Evolutionary conservation across 2,113 vertebrate species (phyloP).

Genomic region (Sphaerodactylus townsendi): DNA sequence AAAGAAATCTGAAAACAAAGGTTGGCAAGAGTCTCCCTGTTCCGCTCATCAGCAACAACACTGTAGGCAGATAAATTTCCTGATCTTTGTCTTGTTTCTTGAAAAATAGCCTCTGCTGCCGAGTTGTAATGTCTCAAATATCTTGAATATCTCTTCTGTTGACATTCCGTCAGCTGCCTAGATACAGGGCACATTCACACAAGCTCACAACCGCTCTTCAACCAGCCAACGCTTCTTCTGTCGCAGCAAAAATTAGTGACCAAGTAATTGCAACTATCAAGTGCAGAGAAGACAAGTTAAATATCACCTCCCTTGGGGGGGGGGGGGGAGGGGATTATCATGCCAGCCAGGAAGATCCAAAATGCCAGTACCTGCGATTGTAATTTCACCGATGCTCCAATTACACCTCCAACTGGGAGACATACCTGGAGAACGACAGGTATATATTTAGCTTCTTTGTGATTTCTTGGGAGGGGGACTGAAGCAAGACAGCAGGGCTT

Average conservation of each 20-base stretch:
- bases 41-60: not conserved
- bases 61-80: not conserved
- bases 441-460: conserved; percentile 70
- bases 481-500: conserved; percentile 16
- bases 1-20: not conserved
- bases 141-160: not conserved
- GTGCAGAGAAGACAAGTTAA: conserved; percentile 74
- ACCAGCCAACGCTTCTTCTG: conserved; percentile 30
- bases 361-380: conserved; percentile 70
- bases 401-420: conserved; percentile 64
- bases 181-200: not conserved
- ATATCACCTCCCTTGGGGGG: conserved; percentile 72
- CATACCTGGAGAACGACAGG: conserved; percentile 71
- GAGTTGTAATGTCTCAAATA: not conserved
- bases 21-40: too few relatives aligned
- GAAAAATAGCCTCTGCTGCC: not conserved
- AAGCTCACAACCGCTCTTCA: conserved; percentile 37
- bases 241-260: conserved; percentile 59
- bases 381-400: conserved; percentile 72
- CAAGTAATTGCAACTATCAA: conserved; percentile 70
- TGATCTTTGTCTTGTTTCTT: not conserved
- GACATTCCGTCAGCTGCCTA: not conserved
- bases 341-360: conserved; percentile 70
- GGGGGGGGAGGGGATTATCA: conserved; percentile 62
- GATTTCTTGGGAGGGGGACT: conserved; percentile 46